Evolutionary conservation across 1,140 invertebrate species (phyloP), one percentile per base, ranked within the genome.

Genomic region (Drosophila virilis): DNA sequence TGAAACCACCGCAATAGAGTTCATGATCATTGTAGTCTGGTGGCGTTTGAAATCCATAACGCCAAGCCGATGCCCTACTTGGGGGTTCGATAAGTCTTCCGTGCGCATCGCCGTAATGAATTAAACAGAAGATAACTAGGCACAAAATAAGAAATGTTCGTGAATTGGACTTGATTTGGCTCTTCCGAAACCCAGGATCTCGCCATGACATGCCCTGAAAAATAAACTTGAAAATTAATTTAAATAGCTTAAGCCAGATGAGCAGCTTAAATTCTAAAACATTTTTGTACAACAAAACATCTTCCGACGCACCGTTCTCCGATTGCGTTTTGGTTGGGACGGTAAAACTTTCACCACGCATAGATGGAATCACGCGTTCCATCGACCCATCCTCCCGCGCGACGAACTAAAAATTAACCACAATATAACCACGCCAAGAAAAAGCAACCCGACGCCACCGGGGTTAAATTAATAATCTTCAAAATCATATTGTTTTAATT

Each of bases 1-100:
- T 94, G 81, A 97, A 97, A 4, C 97, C 97, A 2, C 97, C 97
- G 91, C 97, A 98, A 92, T 96, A 98, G 2, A 96, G 94, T 90
- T 98, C 96, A 90, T 98, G 96, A 90, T 98, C 97, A 85, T 98
- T 97, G 93, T 98, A 98, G 90, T 97, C 96, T 46, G 94, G 93
- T 3, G 95, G 94, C 3, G 96, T 96, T 65, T 95, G 93, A 91
- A 96, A 97, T 33, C 96, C 96, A 81, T 94, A 95, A 40, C 96
- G 93, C 94, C 94, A 95, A 17, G 94, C 93, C 0, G 96, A 96
- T 6, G 96, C 96, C 66, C 97, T 93, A 13, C 96, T 96, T 0
- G 97, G 97, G 0, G 97, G 97, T 75, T 98, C 97, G 10, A 97
- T 95, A 17, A 98, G 93, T 77, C 97, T 93, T 40, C 97, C 97